phyloP scores from a whole-genome alignment of 2,113 vertebrate genomes.

The Ranitomeya imitator region DNA sequence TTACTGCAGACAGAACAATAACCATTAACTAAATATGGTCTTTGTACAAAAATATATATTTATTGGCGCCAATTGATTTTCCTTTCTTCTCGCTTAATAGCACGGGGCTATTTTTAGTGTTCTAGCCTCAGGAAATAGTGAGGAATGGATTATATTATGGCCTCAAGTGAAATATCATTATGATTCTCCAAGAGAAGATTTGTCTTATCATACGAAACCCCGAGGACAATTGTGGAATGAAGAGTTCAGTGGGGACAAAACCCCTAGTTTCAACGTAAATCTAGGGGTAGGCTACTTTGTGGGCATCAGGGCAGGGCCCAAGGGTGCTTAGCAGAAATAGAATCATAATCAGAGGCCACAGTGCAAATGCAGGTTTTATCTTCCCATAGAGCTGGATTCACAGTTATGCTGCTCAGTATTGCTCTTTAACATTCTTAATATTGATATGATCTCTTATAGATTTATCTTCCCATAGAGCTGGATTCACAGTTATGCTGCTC shows the following conservation, averaged over 20 bases:
- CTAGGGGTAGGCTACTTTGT: too few species aligned
- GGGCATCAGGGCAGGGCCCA: neutral
- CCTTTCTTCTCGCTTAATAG: neutral
- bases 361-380: too few species aligned
- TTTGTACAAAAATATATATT: slow-evolving; percentile 30
- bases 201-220: neutral
- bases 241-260: neutral
- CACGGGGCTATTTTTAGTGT: slow-evolving; percentile 6
- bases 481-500: too few species aligned
- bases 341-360: too few species aligned
- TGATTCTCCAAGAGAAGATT: neutral
- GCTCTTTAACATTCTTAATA: too few species aligned
- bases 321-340: too few species aligned
- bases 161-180: slow-evolving; percentile 10
- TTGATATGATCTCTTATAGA: too few species aligned
- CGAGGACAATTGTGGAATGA: neutral
- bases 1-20: slow-evolving; percentile 10
- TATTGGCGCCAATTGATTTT: slow-evolving; percentile 2
- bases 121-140: neutral
- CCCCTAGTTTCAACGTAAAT: too few species aligned
- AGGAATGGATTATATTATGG: neutral
- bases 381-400: too few species aligned
- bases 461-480: too few species aligned
- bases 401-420: too few species aligned
- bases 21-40: slow-evolving; percentile 28